Evolutionary conservation across 2,113 vertebrate species (phyloP), one percentile per base, ranked within the genome.

Genomic region (Copsychus sechellarum): DNA sequence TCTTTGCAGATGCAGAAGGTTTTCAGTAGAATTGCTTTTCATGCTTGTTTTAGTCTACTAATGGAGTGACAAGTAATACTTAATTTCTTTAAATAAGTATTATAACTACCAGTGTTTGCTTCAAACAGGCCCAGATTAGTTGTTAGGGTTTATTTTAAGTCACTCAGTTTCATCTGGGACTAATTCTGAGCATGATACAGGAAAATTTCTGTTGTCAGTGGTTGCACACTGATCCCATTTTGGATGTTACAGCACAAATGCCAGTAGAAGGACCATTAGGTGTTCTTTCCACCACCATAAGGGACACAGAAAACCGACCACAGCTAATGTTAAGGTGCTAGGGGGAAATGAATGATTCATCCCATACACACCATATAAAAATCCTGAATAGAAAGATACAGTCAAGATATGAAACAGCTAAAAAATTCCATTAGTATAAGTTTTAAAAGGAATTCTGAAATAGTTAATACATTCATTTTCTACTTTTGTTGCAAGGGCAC

Each of bases 101-200:
- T 45, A 3, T 43, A 84, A 69, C 57, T 87, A 57, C 26, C 4
- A 6, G 1, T 42, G 14, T 86, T 93, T 61, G n/a, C 53, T 72
- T 93, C 65, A 69, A 91, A 61, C 21, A 22, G 69, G 29, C 77
- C 73, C 73, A 47, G 40, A 60, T 85, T 69, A 87, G 73, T 91
- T 92, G 56, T 91, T 71, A 74, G 28, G 47, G 40, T 87, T 92
- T 90, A 80, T 94, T 93, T 93, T 85, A 76, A 92, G 53, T 91
- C 40, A n/a, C 61, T 91, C 34, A 8, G 6, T 81, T 57, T 87
- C 94, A 89, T 61, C 73, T 85, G 91, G 66, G 91, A 47, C 81
- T 89, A 91, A 70, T 95, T 95, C 29, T 92, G 60, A 67, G 48
- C 4, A 2, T 28, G 73, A 65, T 76, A 57, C 28, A 65, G 43